Evolutionary conservation across 2,797 vertebrate genomes (phyloP).

Genomic region (Arctocebus calabarensis): DNA sequence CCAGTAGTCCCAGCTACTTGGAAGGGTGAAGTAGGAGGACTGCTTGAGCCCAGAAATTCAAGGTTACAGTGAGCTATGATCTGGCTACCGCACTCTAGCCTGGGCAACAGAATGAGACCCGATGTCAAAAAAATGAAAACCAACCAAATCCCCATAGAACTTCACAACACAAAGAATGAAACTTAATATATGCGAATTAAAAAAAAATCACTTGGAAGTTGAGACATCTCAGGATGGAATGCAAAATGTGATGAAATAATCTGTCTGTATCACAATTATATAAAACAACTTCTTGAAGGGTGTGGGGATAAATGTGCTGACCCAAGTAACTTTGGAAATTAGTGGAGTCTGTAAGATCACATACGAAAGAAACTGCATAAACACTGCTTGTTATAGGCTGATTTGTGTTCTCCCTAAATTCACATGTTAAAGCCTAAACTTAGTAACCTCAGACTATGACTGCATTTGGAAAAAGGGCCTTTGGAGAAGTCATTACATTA

Average conservation of each 20-base stretch:
- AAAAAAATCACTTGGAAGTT: neutral
- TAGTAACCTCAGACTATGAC: neutral
- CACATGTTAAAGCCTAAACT: neutral
- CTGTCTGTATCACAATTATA: neutral
- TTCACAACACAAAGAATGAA: neutral
- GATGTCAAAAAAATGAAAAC: neutral
- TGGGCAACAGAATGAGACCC: neutral
- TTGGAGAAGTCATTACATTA: neutral
- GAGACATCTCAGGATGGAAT: neutral
- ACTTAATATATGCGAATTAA: neutral
- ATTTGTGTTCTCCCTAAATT: neutral
- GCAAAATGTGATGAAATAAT: neutral
- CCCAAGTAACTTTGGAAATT: neutral
- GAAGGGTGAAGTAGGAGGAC: neutral
- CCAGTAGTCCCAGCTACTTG: neutral
- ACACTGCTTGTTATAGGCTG: neutral
- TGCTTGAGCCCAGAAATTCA: neutral
- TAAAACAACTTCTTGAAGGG: neutral
- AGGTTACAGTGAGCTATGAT: neutral
- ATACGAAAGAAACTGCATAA: neutral
- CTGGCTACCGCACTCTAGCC: neutral
- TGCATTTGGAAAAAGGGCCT: neutral
- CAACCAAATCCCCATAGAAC: neutral
- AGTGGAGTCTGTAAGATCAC: neutral
- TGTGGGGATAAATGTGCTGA: neutral